These are phyloP conservation scores for Acanthurus lineatus DNA, from an alignment of 2,797 vertebrate species.

Conservation along the genomic window DNA sequence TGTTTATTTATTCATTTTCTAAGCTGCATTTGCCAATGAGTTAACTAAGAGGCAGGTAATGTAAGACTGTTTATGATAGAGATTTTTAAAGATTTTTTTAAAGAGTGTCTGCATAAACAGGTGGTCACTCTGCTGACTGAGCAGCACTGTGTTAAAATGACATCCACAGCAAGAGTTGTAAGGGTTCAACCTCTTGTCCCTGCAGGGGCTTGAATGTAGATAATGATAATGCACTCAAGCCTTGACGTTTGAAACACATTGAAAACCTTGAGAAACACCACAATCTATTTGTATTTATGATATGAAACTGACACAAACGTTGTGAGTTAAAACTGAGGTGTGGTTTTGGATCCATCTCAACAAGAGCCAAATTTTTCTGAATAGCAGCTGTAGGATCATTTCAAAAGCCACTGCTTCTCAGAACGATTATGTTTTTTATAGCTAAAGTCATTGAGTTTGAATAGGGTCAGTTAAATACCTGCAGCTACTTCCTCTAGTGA, in stretches of 20 bases:
- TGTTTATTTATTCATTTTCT: neutral
- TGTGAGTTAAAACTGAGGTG: conserved; percentile 2
- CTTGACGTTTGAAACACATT: conserved; percentile 64
- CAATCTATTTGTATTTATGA: conserved; percentile 25
- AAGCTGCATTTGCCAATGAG: neutral
- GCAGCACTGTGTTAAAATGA: conserved; percentile 85
- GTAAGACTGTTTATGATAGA: conserved; percentile 17
- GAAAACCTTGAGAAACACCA: conserved; percentile 38
- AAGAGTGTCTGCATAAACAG: conserved; percentile 82
- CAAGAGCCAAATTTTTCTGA: neutral
- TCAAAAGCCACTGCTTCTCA: neutral
- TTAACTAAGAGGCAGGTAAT: conserved; percentile 2
- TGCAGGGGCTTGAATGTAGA: conserved; percentile 84
- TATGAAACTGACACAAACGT: conserved; percentile 2
- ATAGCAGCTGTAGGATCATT: neutral
- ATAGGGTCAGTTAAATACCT: neutral
- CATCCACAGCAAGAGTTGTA: conserved; percentile 82
- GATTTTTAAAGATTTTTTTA: conserved; percentile 52
- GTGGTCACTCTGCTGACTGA: conserved; percentile 82
- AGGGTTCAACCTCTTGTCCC: conserved; percentile 84
- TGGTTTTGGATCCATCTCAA: neutral
- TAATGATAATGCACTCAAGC: conserved; percentile 75
- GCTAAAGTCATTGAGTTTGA: neutral
- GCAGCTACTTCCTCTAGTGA: neutral
- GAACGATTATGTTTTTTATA: neutral